These are phyloP conservation scores for Nymphalis io DNA, from an alignment of 1,140 invertebrate species.

Conservation along the genomic window DNA sequence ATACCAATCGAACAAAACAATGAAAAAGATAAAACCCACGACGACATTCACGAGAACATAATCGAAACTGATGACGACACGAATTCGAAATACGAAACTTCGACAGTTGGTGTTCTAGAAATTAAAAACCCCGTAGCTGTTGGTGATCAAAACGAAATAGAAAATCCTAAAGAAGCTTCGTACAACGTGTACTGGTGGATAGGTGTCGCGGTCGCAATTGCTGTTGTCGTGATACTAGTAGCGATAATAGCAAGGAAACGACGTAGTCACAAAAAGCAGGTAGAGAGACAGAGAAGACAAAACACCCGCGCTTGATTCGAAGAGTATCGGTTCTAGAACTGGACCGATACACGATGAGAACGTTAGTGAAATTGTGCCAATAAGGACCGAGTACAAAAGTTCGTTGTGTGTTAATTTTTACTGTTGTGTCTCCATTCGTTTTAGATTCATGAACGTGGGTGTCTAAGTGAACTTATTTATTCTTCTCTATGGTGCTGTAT, in stretches of 20 bases:
- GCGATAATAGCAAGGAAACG: slow-evolving; percentile 72
- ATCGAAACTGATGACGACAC: slow-evolving; percentile 62
- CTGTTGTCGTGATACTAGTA: slow-evolving; percentile 65
- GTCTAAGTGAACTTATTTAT: slow-evolving; percentile 44
- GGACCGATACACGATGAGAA: slow-evolving; percentile 52
- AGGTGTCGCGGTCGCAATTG: slow-evolving; percentile 65
- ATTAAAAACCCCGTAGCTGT: slow-evolving; percentile 66
- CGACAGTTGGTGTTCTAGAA: slow-evolving; percentile 70
- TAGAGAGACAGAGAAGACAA: slow-evolving; percentile 68
- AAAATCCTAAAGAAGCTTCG: slow-evolving; percentile 63
- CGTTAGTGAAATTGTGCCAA: slow-evolving; percentile 64
- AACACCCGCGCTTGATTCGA: slow-evolving; percentile 74
- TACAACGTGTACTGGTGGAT: slow-evolving; percentile 77
- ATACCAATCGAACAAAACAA: slow-evolving; percentile 27
- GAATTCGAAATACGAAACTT: slow-evolving; percentile 63
- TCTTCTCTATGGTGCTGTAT: slow-evolving; percentile 59
- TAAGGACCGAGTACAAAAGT: slow-evolving; percentile 7
- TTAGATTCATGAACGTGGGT: slow-evolving; percentile 31
- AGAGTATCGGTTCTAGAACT: slow-evolving; percentile 76
- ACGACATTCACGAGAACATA: slow-evolving; percentile 55
- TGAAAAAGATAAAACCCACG: slow-evolving; percentile 46
- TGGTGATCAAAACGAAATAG: slow-evolving; percentile 51
- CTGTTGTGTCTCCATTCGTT: slow-evolving; percentile 29
- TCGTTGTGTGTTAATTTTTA: slow-evolving; percentile 40
- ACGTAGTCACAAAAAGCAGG: slow-evolving; percentile 69